Base-by-base conservation (phyloP, 2,888 invertebrate genomes). In the Anorthoa munda region DNA sequence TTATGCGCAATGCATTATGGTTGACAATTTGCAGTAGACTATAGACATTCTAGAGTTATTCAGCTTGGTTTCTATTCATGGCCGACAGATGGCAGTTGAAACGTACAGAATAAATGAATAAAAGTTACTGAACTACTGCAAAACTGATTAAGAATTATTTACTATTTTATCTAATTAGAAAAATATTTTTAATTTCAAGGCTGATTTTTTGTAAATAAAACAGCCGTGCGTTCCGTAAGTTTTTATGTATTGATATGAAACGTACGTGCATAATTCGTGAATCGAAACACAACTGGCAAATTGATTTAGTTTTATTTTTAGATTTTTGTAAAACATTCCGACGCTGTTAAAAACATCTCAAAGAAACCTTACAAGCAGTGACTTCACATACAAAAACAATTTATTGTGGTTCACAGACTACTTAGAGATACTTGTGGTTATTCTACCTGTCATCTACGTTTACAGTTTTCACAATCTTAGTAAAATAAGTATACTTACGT, bases 1-100 rank as follows among this genome's bases (percentile, higher is more conserved):
- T 95, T 96, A 96, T 96, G 96, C 96, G 96, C 96, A 96, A 95
- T 96, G 96, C 96, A 96, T 93, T 96, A 95, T 94, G 96, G 95
- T 96, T 96, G 96, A 96, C 96, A 96, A 95, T 95, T 96, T 94
- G 94, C 94, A 94, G 93, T 93, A 92, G 93, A 94, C 93, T 92
- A 95, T 93, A 96, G 94, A 95, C 91, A 92, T 88, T 91, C 87
- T 91, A 95, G 94, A 94, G 83, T 80, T 86, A 85, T 86, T 86
- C 84, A 64, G 45, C 23, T 72, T 75, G 81, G 86, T 89, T 76
- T 18, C 51, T 53, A 79, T 88, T 84, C 89, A 86, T 89, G 82
- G 84, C 89, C 89, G 75, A 81, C 88, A 95, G 95, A 92, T 94
- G 94, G 88, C 91, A 78, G 66, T 61, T 79, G 13, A 59, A 77